Base-by-base conservation (phyloP, 2,113 vertebrate species). In the Tetrao urogallus region DNA sequence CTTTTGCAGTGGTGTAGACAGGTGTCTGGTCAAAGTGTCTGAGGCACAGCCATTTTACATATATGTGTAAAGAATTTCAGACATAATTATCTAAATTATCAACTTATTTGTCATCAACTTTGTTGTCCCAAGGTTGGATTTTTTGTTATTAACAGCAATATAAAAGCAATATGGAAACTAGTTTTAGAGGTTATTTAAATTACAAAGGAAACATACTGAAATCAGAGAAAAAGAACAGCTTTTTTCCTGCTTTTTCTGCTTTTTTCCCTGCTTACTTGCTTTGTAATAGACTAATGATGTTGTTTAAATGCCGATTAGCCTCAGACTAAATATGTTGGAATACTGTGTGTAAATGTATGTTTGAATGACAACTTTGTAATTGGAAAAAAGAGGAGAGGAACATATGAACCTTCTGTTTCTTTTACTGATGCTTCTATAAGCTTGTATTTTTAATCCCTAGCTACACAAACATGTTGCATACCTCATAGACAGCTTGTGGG, bases 401-500 rank as follows among this genome's bases (percentile, higher is more conserved):
- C 13, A 18, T 60, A 30, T 1, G 32, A 88, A 92, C 7, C 6
- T 91, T 6, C 8, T 63, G 8, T 88, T 95, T 85, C 47, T 82
- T 85, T 48, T 64, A 70, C 24, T 56, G n/a, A 47, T 36, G 27
- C 30, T 93, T 88, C 43, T 89, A 0, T 77, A 77, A 77, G 4
- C 48, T 70, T 86, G 36, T 90, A 50, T 80, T 89, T 97, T 95
- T 89, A 81, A 89, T 87, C 74, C 56, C 45, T 95, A 99, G 99
- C 92, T 99, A n/a, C 99, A 99, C 94, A 97, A 97, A 65, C 99
- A 99, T 10, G 97, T 99, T 90, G 95, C 98, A 3, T 99, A 99
- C 93, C 98, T 99, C 24, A 97, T 99, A 96, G 99, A 99, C 97
- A 98, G 98, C 94, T 97, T 99, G 92, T 99, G 99, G 99, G 99